These are phyloP conservation scores for Nasonia longicornis DNA, from an alignment of 1,140 invertebrate species.

Conservation along the genomic window DNA sequence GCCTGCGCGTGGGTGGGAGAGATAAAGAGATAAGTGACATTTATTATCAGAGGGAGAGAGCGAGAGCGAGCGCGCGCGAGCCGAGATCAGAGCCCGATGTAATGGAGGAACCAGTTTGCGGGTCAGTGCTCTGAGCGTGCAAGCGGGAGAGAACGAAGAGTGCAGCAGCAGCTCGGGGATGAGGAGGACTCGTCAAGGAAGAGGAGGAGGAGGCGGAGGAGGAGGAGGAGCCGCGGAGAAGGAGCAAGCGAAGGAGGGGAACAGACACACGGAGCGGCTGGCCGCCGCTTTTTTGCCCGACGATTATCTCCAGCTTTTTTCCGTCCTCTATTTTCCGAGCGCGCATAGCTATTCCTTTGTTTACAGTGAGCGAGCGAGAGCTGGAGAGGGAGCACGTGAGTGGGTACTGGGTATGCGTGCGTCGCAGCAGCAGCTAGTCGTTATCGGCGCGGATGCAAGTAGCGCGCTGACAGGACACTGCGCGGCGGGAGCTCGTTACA, in stretches of 20 bases:
- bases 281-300: conserved; percentile 16
- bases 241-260: conserved; percentile 11
- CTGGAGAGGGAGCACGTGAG: neutral
- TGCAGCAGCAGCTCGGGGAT: conserved; percentile 10
- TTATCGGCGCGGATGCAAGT: neutral
- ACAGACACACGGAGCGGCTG: neutral
- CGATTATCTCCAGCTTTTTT: conserved; percentile 23
- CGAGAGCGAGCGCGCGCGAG: conserved; percentile 2
- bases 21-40: conserved; percentile 41
- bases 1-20: neutral
- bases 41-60: conserved; percentile 28
- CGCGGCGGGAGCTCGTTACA: conserved; percentile 1
- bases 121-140: conserved; percentile 42
- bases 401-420: neutral
- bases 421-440: neutral
- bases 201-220: conserved; percentile 43
- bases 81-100: conserved; percentile 22
- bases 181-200: conserved; percentile 43
- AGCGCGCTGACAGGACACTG: neutral
- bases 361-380: neutral
- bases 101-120: conserved; percentile 47
- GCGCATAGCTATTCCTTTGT: neutral
- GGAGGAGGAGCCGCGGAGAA: conserved; percentile 25
- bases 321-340: conserved; percentile 8
- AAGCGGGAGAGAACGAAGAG: conserved; percentile 5